phyloP scores from a whole-genome alignment of 53 echinoderm and acorn worm species.

The Hippasteria phrygiana region DNA sequence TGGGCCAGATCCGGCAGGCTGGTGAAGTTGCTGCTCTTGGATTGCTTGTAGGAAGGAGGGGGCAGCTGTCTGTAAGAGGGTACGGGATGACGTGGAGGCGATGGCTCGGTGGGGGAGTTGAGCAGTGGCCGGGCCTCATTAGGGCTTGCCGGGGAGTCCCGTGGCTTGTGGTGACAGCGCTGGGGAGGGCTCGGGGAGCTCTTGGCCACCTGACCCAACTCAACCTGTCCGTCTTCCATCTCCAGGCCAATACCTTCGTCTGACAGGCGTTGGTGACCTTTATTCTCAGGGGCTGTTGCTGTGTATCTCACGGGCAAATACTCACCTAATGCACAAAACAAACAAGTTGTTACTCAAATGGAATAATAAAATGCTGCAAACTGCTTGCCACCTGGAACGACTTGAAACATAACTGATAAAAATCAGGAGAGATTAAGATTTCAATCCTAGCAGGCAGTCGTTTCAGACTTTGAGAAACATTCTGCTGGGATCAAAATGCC shows the following conservation, averaged over 20 bases:
- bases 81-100: not conserved
- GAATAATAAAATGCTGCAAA: not conserved
- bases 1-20: conserved; percentile 39
- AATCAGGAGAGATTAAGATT: too few species aligned
- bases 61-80: not conserved
- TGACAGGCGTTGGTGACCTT: conserved; percentile 54
- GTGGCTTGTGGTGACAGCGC: not conserved
- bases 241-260: conserved; percentile 92
- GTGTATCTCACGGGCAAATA: conserved; percentile 32
- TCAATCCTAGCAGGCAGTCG: too few species aligned
- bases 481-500: too few species aligned
- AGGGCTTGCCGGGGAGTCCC: not conserved
- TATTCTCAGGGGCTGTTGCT: conserved; percentile 16
- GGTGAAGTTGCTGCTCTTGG: conserved; percentile 49
- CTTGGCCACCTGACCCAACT: conserved; percentile 1
- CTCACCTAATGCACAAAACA: conserved; percentile 26
- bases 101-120: conserved; percentile 21
- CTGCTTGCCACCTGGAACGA: too few species aligned
- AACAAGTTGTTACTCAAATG: not conserved
- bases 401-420: too few species aligned
- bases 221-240: conserved; percentile 60
- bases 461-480: too few species aligned
- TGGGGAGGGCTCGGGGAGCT: conserved; percentile 12
- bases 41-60: conserved; percentile 14
- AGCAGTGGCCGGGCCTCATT: conserved; percentile 44